Percentiles rank a stretch among this genome's conserved stretches.
Evolutionary conservation across 2,888 invertebrate species (phyloP).

Genomic region (Parnassius smintheus): DNA sequence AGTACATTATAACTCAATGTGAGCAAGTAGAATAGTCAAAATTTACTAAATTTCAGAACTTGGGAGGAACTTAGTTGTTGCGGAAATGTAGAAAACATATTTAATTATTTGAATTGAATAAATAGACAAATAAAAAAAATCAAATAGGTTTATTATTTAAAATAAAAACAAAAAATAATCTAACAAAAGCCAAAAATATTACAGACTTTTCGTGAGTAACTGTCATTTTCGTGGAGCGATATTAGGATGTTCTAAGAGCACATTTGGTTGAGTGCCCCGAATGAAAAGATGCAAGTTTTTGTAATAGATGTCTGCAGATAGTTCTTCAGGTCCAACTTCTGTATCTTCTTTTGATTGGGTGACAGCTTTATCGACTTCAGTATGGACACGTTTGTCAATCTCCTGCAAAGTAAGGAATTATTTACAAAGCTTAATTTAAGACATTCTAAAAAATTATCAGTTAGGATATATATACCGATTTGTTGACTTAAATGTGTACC

Average conservation of each 20-base stretch:
- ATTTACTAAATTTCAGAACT: too few relatives aligned
- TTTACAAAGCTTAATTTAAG: too few relatives aligned
- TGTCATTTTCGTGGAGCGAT: conserved; percentile 35
- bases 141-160: neutral
- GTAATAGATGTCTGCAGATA: conserved; percentile 89
- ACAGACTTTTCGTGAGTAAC: neutral
- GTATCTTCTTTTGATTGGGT: conserved; percentile 87
- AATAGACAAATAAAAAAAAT: neutral
- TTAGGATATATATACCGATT: too few relatives aligned
- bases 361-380: conserved; percentile 92
- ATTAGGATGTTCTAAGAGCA: conserved; percentile 67
- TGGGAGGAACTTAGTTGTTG: too few relatives aligned
- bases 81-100: too few relatives aligned
- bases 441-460: too few relatives aligned
- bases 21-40: too few relatives aligned
- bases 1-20: too few relatives aligned
- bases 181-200: too few relatives aligned
- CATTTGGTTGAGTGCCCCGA: conserved; percentile 80
- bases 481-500: too few relatives aligned
- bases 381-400: conserved; percentile 92
- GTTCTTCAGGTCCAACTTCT: conserved; percentile 88
- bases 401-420: conserved; percentile 70
- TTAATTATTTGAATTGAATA: neutral
- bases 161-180: neutral
- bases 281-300: conserved; percentile 83